Base-by-base conservation (phyloP, 2,113 vertebrate species). In the Panurus biarmicus region DNA sequence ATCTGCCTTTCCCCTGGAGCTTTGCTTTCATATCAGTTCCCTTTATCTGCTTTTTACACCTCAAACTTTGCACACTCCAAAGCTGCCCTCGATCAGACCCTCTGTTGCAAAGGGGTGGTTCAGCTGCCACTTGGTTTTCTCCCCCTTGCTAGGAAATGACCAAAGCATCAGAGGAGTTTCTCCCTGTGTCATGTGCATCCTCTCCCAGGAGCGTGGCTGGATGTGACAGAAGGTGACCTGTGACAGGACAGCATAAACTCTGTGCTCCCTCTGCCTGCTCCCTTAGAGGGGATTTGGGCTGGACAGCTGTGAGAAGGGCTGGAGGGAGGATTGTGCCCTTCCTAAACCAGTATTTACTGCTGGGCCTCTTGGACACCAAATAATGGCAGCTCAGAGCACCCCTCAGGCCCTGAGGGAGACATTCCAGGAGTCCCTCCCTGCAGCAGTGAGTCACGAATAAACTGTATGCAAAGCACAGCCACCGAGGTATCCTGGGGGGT, bases 401-500 rank as follows among this genome's bases (percentile, higher is more conserved):
- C 33, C 31, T 62, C 66, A 21, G 31, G 19, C 40, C 38, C 12
- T 1, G 2, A 73, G 76, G 60, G 29, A 64, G 14, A 31, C 4
- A 9, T 45, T 67, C 44, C 36, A 73, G 36, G 57, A 70, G 19
- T 48, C 20, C 26, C 17, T 51, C 23, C 5, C 19, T 38, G 48
- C 23, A 40, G 20, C 1, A 42, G 10, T n/a, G 35, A 85, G 33
- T 31, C 51, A 20, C 1, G 5, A 47, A 23, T 42, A 38, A 66
- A n/a, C 42, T 24, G 18, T 2, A 6, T 38, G 57, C 35, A 24
- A 42, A 29, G 12, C 71, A 18, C 53, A 26, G 53, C 31, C 23
- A 2, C 42, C 1, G 3, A 14, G 18, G 11, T 5, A 1, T 20
- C 33, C 45, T 8, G 53, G 38, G 9, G 25, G 61, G 11, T 58